Percentiles rank a stretch among this genome's conserved stretches.
phyloP scores from a whole-genome alignment of 2,797 vertebrate species.

The Anniella stebbinsi region DNA sequence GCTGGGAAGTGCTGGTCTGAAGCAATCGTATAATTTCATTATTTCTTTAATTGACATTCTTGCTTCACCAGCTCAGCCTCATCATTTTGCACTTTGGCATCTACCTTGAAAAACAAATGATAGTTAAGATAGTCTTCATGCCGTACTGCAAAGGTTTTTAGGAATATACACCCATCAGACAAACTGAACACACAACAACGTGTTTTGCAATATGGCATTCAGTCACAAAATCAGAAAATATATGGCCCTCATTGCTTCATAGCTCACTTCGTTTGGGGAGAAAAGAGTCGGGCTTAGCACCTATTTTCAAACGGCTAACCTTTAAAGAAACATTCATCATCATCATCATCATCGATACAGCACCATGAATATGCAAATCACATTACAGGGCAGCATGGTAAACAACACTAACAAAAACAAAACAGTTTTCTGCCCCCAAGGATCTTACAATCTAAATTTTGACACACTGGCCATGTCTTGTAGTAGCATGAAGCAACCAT shows the following conservation, averaged over 20 bases:
- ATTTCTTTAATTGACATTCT: conserved; percentile 39
- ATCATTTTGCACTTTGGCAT: conserved; percentile 35
- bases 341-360: not conserved
- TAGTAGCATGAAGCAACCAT: too few relatives aligned
- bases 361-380: not conserved
- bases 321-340: not conserved
- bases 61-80: conserved; percentile 38
- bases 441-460: too few relatives aligned
- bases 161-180: not conserved
- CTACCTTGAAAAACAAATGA: conserved; percentile 15
- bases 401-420: not conserved
- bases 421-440: not conserved
- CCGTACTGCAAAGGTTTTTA: not conserved
- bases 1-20: conserved; percentile 13
- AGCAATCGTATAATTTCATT: conserved; percentile 7
- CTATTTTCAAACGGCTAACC: not conserved
- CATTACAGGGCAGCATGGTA: not conserved
- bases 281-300: not conserved
- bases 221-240: too few relatives aligned
- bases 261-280: too few relatives aligned
- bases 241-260: not conserved
- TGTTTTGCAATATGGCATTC: not conserved
- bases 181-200: not conserved
- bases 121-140: not conserved
- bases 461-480: too few relatives aligned